Evolutionary conservation across 2,113 vertebrate genomes (phyloP).

Genomic region (Cariama cristata): DNA sequence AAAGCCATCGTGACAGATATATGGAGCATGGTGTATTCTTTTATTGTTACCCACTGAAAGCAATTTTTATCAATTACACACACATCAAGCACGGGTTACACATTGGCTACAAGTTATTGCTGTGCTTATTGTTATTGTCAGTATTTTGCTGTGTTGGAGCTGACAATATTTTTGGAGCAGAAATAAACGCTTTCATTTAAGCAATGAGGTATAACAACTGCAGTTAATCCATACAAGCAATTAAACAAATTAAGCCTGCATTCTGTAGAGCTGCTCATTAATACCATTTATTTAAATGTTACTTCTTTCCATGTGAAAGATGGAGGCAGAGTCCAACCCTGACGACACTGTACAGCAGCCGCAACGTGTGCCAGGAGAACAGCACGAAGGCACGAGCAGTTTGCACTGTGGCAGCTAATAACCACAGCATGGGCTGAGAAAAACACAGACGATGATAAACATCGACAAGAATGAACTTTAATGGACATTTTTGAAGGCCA

Average conservation of each 20-base stretch:
- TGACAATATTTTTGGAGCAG: conserved; percentile 5
- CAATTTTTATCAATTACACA: conserved; percentile 55
- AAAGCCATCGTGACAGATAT: conserved; percentile 15
- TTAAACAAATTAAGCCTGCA: background rate
- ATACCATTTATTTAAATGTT: conserved; percentile 16
- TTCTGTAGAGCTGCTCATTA: conserved; percentile 12
- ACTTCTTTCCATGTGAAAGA: background rate
- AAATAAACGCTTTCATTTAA: conserved; percentile 36
- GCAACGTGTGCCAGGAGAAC: background rate
- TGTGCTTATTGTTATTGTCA: background rate
- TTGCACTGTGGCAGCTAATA: background rate
- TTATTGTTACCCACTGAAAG: conserved; percentile 39
- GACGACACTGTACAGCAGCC: background rate
- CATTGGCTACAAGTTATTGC: background rate
- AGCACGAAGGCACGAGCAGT: background rate
- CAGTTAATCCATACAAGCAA: background rate
- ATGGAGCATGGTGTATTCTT: conserved; percentile 23
- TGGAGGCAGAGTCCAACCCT: background rate
- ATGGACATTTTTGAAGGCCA: background rate
- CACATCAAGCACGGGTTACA: conserved; percentile 6
- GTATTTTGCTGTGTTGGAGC: background rate
- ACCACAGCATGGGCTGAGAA: background rate
- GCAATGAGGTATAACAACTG: background rate
- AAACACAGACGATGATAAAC: background rate
- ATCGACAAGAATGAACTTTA: background rate